Base-by-base conservation (phyloP, 2,888 invertebrate genomes). In the Stictocephala bisonia region DNA sequence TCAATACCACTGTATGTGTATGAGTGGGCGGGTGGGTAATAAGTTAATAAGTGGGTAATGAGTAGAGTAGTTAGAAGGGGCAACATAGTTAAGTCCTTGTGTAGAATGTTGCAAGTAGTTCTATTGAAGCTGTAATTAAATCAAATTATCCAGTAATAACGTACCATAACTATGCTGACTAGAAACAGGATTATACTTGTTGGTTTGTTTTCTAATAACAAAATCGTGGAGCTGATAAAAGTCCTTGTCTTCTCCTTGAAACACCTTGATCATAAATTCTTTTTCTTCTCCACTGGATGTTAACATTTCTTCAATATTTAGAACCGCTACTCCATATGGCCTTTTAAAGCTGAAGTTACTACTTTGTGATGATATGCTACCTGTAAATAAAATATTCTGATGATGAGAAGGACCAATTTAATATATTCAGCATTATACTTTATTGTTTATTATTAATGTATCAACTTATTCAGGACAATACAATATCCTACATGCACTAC, bases 211-310 rank as follows among this genome's bases (percentile, higher is more conserved):
- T 78, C 92, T 90, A 78, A 97, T 95, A 22, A 97, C 88, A 82
- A 93, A 90, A 82, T 97, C 97, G 83, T 96, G 96, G 72, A 96
- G 84, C 81, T 94, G 93, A 82, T 94, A 91, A 80, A 95, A 97
- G 82, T 96, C 96, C 83, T 94, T 95, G 69, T 80, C 94, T 83
- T 94, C 94, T 66, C 92, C 91, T 86, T 93, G 93, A 81, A 90
- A 93, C 0, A 95, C 90, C 89, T 92, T 83, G 41, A 84, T 81
- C 56, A 70, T 92, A 81, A 90, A 91, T 82, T 95, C 94, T 72
- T 90, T 90, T 81, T 94, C 94, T 75, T 91, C 90, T 0, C 60
- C 60, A n/a, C 18, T 22, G 1, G 70, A 53, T 20, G 56, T 40
- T n/a, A 76, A 40, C 69, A 78, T 77, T 75, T 94, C 94, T 0